These are phyloP conservation scores for Ceyx margarethae DNA, from an alignment of 2,113 vertebrate genomes.

Conservation along the genomic window DNA sequence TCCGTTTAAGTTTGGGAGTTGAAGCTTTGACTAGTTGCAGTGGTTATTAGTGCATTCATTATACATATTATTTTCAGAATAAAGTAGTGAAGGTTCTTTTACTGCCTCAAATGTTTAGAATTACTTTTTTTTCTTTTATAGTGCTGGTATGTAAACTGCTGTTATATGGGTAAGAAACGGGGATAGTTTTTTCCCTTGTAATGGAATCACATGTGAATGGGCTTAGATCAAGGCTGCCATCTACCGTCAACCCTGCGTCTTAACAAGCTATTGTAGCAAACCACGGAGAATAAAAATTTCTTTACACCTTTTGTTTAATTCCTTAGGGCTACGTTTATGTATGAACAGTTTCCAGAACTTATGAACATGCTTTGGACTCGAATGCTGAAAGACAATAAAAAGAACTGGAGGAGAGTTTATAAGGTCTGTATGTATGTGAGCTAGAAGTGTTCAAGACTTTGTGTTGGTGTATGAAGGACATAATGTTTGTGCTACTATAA, in stretches of 20 bases:
- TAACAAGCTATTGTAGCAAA: conserved; percentile 24
- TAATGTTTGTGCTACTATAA: not conserved
- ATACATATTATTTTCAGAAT: not conserved
- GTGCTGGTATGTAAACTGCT: not conserved
- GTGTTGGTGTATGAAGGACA: not conserved
- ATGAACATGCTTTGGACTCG: conserved; percentile 99
- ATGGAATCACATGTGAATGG: not conserved
- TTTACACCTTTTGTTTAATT: conserved; percentile 17
- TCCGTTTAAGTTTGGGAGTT: not conserved
- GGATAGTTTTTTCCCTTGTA: not conserved
- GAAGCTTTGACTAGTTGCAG: not conserved
- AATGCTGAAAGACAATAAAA: conserved; percentile 99
- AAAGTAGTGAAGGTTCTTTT: not conserved
- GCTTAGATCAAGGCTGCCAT: conserved; percentile 75
- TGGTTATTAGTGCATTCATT: not conserved
- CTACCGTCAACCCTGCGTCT: conserved; percentile 67
- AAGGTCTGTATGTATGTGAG: conserved; percentile 80
- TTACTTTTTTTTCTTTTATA: not conserved
- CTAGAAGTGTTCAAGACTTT: not conserved
- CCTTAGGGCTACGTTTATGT: conserved; percentile 93
- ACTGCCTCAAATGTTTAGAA: not conserved
- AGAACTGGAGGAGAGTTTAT: conserved; percentile 99
- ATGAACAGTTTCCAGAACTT: conserved; percentile 97
- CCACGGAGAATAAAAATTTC: not conserved
- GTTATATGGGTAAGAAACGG: not conserved